Evolutionary conservation across 1,140 invertebrate genomes (phyloP).

Genomic region (Helicoverpa zea): DNA sequence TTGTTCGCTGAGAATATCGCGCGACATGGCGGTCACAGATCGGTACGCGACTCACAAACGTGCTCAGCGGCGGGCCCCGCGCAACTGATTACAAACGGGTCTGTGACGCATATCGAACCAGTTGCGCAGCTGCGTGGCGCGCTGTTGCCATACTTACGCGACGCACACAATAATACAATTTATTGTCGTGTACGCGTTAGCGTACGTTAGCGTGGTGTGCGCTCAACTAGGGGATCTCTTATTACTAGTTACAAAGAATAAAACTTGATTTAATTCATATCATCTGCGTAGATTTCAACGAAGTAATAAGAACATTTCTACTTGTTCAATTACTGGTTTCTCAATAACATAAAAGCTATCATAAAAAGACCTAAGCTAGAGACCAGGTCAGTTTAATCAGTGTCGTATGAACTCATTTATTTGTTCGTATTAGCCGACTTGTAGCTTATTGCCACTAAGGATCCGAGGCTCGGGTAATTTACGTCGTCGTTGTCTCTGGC

Average conservation of each 20-base stretch:
- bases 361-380: background rate
- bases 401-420: conserved; percentile 29
- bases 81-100: conserved; percentile 52
- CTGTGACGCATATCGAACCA: conserved; percentile 48
- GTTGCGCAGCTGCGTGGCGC: conserved; percentile 25
- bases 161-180: background rate
- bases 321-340: background rate
- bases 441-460: conserved; percentile 41
- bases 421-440: conserved; percentile 15
- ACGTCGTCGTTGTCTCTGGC: conserved; percentile 11
- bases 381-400: conserved; percentile 27
- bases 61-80: conserved; percentile 22
- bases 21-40: conserved; percentile 4
- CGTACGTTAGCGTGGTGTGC: background rate
- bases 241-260: too few relatives aligned
- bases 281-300: background rate
- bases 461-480: conserved; percentile 19
- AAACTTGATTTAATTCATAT: too few relatives aligned
- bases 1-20: conserved; percentile 45
- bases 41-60: conserved; percentile 28
- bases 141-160: background rate
- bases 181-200: background rate
- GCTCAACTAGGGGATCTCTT: background rate
- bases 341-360: background rate
- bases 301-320: background rate